These are phyloP conservation scores for Megaceryle torquata DNA, from an alignment of 2,113 vertebrate species.

Conservation along the genomic window DNA sequence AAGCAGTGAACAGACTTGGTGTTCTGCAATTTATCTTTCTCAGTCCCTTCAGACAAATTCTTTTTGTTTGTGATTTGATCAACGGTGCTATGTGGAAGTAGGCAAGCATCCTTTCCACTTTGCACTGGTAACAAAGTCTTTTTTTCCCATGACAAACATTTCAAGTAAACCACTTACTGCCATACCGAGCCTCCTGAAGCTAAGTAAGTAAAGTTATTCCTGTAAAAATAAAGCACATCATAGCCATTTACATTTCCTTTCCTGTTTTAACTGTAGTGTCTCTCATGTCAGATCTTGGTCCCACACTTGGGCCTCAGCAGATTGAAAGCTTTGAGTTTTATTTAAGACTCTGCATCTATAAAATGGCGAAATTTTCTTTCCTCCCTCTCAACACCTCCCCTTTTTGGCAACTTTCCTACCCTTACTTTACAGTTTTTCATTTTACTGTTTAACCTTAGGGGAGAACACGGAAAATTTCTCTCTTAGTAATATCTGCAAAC, in stretches of 20 bases:
- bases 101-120: background rate
- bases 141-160: background rate
- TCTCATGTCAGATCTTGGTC: background rate
- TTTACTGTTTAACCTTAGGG: constrained; percentile 20
- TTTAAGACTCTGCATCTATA: constrained; percentile 24
- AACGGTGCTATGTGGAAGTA: background rate
- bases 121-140: background rate
- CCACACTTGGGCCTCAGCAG: background rate
- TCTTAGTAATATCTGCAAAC: constrained; percentile 34
- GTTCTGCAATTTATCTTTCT: background rate
- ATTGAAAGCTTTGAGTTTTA: constrained; percentile 28
- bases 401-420: constrained; percentile 49
- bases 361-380: background rate
- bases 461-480: background rate
- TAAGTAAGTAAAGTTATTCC: background rate
- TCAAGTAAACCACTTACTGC: background rate
- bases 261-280: background rate
- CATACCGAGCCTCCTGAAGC: background rate
- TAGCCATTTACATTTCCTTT: background rate
- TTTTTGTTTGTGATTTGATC: background rate
- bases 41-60: background rate
- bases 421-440: constrained; percentile 28
- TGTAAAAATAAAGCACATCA: background rate
- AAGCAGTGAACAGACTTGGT: background rate
- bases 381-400: constrained; percentile 1